Percentiles rank a stretch among this genome's conserved stretches.
These are phyloP conservation scores for Neogobius melanostomus DNA, from an alignment of 2,113 vertebrate genomes.

Conservation along the genomic window DNA sequence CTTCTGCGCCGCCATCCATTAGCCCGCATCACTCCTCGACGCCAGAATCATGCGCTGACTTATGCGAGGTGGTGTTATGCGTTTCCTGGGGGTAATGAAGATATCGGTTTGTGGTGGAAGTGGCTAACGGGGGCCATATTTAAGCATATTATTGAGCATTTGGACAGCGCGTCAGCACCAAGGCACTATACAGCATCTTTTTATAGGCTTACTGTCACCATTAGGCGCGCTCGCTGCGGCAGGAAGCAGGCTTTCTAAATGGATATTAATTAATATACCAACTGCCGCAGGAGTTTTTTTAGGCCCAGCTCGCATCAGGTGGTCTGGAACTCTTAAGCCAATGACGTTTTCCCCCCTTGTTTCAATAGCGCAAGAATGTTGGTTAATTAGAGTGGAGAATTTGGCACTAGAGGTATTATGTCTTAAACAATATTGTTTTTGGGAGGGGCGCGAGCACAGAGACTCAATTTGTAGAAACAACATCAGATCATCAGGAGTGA, in stretches of 20 bases:
- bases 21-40: constrained; percentile 58
- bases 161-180: constrained; percentile 32
- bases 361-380: constrained; percentile 15
- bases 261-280: constrained; percentile 45
- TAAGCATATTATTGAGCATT: constrained; percentile 45
- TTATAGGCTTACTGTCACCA: constrained; percentile 36
- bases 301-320: constrained; percentile 1
- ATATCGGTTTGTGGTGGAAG: constrained; percentile 49
- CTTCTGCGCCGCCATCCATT: constrained; percentile 50
- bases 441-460: constrained; percentile 6
- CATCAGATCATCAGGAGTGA: neutral
- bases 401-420: constrained; percentile 6
- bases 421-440: constrained; percentile 10
- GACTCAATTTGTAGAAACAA: neutral
- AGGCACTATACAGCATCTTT: constrained; percentile 27
- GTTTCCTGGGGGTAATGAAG: constrained; percentile 69
- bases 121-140: constrained; percentile 46
- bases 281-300: constrained; percentile 20
- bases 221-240: constrained; percentile 27
- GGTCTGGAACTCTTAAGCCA: constrained; percentile 1
- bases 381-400: constrained; percentile 28
- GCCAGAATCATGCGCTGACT: constrained; percentile 61
- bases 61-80: constrained; percentile 56
- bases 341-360: constrained; percentile 13
- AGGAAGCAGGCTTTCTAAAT: constrained; percentile 36